A percentile compares a stretch with the other conserved stretches of the same genome.
These are phyloP conservation scores for Cosmopolites sordidus DNA, from an alignment of 2,888 invertebrate genomes.

Conservation along the genomic window DNA sequence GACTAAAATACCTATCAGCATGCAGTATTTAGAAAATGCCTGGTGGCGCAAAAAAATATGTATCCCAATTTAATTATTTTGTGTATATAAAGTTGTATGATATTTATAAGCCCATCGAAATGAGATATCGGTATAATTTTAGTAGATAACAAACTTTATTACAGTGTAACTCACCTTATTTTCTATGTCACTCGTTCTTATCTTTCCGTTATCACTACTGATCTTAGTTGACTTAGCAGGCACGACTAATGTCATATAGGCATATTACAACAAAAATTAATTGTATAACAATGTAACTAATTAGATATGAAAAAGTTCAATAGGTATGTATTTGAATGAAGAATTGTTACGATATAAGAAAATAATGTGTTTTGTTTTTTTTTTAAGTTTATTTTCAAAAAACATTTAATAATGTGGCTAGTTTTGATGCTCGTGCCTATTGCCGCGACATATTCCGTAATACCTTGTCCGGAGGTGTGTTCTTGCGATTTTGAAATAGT, in stretches of 20 bases:
- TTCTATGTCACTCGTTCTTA: conserved; percentile 12
- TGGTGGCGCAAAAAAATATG: neutral
- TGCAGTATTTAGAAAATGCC: neutral
- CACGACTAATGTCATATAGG: conserved; percentile 25
- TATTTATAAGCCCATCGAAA: neutral
- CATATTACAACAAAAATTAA: conserved; percentile 1
- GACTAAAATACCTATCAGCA: conserved; percentile 29
- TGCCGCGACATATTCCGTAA: conserved; percentile 4
- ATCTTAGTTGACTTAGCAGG: conserved; percentile 33
- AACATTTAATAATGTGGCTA: conserved; percentile 10
- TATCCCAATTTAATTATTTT: neutral
- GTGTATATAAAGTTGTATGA: neutral
- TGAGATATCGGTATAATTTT: conserved; percentile 1
- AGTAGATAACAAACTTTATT: conserved; percentile 7
- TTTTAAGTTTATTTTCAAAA: neutral
- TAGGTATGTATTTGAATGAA: neutral
- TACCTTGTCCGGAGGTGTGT: conserved; percentile 30
- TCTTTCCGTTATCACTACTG: conserved; percentile 2
- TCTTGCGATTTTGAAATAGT: conserved; percentile 29
- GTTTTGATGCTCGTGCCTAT: conserved; percentile 11
- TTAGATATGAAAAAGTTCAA: neutral
- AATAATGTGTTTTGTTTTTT: neutral
- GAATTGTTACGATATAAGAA: neutral
- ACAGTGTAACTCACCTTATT: conserved; percentile 31
- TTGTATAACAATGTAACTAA: conserved; percentile 6